Base-by-base conservation (phyloP, 2,797 vertebrate genomes). In the Podarcis siculus region DNA sequence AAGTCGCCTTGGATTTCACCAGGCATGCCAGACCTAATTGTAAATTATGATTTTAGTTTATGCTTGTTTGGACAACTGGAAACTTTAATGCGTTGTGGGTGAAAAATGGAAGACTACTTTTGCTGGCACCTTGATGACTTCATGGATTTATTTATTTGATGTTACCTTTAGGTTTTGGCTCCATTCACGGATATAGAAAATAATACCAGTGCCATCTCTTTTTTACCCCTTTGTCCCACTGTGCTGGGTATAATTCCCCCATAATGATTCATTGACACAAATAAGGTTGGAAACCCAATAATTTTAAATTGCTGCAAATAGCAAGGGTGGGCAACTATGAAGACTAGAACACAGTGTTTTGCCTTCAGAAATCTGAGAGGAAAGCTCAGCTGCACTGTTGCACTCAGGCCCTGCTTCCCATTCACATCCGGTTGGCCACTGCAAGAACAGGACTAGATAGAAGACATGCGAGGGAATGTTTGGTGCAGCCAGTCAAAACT, bases 141-240 rank as follows among this genome's bases (percentile, higher is more conserved):
- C 27, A 32, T 23, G n/a, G 2, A 55, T 23, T 15, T 79, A 49
- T 5, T 3, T 32, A 88, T 91, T 77, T 0, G 73, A 85, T 27
- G 0, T 2, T 55, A 30, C 80, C 90, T 91, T 85, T 72, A 85
- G 32, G 91, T 0, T 12, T 27, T 82, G 81, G 76, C 82, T 78
- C 27, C 1, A 1, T 83, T 83, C 82, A 88, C n/a, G 78, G 45
- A 55, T 83, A 2, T 72, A 78, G 86, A 90, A 91, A 87, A 79
- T 64, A 77, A 87, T 3, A 3, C 32, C 61, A 27, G 39, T 23
- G 2, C 61, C 69, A 66, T 66, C 75, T 80, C 8, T 2, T 30
- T 73, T 5, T 15, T 15, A 55, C 17, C 0, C 8, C 83, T 42
- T 64, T 49, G 12, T 23, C 30, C 27, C 19, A 77, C 79, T 45